Conservation (phyloP, 2,113 vertebrate species). For the Paratilapia polleni region DNA sequence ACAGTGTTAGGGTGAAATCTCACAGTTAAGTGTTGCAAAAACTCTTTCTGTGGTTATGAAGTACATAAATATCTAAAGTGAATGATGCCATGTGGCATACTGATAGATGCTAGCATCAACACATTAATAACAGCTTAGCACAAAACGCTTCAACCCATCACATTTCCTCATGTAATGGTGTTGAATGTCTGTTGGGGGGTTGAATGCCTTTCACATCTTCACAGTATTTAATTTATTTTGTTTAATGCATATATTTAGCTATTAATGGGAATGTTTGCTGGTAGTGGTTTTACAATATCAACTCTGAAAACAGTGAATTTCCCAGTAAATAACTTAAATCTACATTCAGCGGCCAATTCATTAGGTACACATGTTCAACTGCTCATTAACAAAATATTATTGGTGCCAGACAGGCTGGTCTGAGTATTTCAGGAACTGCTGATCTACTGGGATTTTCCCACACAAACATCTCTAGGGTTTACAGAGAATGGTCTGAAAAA, state of each 20-base stretch:
- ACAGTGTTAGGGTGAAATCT: background rate
- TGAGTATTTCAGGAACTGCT: too few relatives aligned
- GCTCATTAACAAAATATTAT: background rate
- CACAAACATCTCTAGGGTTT: background rate
- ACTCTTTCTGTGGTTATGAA: background rate
- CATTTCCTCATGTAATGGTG: background rate
- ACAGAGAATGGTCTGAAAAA: background rate
- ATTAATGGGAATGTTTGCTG: background rate
- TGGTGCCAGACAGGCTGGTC: background rate
- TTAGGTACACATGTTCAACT: background rate
- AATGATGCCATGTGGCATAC: background rate
- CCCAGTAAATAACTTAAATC: background rate
- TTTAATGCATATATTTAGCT: background rate
- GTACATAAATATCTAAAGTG: background rate
- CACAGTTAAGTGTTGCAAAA: background rate
- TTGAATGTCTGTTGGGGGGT: background rate
- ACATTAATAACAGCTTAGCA: background rate
- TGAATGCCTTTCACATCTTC: background rate
- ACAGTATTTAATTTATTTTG: background rate
- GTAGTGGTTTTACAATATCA: background rate
- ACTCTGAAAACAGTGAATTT: background rate
- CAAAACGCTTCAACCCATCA: background rate
- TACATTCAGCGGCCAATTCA: fast-evolving
- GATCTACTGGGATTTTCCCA: too few relatives aligned
- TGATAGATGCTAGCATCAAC: background rate